Evolutionary conservation across 2,797 vertebrate species (phyloP), one percentile per base, ranked within the genome.

Genomic region (Halcyon chelicuti): DNA sequence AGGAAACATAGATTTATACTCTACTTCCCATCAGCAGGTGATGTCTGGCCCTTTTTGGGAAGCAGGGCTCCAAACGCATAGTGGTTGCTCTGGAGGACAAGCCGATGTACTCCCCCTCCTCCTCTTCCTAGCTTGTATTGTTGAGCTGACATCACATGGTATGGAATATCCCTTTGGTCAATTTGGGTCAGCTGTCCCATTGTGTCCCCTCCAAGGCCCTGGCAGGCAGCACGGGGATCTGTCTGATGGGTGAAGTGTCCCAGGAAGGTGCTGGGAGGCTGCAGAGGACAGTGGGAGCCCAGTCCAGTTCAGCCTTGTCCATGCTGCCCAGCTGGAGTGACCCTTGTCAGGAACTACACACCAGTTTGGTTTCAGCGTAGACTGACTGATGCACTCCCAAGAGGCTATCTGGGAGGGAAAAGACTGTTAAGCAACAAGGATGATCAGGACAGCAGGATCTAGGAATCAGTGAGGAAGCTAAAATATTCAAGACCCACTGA

Each of bases 341-440:
- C 31, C 33, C 17, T 68, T 83, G 40, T 22, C 12, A 10, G 51
- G 61, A 70, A 22, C 72, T 35, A 10, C 0, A 0, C 2, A 4
- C 26, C 14, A 2, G 2, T 42, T 81, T 74, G 15, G 7, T 75
- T 67, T 58, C 33, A 49, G 62, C 7, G 1, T 15, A 40, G 47
- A 51, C 33, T 58, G 47, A 22, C 8, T 51, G 61, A 40, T 39
- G 55, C 12, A 29, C 15, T 62, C 28, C 42, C 37, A 37, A 52
- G 37, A 82, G 25, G 57, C 28, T 22, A 4, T 46, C 25, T 8
- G 33, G 26, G 71, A 72, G 18, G 15, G 10, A 72, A 72, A 61
- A 33, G 13, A 31, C 25, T 13, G 66, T 86, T 76, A 37, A 51
- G 31, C 70, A 54, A 23, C 33, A 28, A 7, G 23, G 33, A 8